Base-by-base conservation (phyloP, 2,113 vertebrate species). In the Mohoua ochrocephala region DNA sequence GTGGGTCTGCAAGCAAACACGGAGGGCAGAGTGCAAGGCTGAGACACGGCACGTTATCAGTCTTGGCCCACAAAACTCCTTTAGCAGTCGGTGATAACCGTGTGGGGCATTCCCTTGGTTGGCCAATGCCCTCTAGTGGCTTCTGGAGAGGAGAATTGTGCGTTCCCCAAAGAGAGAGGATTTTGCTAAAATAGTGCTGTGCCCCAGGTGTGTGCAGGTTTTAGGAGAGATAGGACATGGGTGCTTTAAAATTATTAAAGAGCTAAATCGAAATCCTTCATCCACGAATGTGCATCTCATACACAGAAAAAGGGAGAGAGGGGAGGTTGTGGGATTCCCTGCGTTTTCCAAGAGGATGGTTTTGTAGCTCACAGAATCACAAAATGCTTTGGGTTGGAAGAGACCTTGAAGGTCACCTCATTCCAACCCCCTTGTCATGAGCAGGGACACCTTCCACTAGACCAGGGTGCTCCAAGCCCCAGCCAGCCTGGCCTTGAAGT, bases 41-140 rank as follows among this genome's bases (percentile, higher is more conserved):
- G 42, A 9, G 6, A 15, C 52, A 3, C 0, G 44, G 8, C 45
- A 1, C 8, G 9, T 37, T 45, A 69, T 42, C 65, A 13, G 14
- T 14, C 60, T 21, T 4, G 14, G 45, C 65, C 37, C 49, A 13
- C 23, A 24, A 33, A 73, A 35, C 49, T 31, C 22, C 63, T 44
- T 6, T 0, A 45, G 47, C 35, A 35, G 60, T 1, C 2, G 1
- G 23, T 4, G 77, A 57, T 5, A 65, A 30, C 19, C 0, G 0
- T 8, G 14, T 4, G 1, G 3, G 33, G 5, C 39, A 14, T 52
- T 94, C 41, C 63, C 75, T 27, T 9, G 35, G 82, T 24, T 95
- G 54, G 76, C 35, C 71, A 80, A 26, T 93, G 96, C 93, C 96
- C 90, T 96, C 95, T 93, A 91, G 92, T 60, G 96, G 92, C 39